phyloP scores from a whole-genome alignment of 1,140 invertebrate genomes.

The Calosoma granatense region DNA sequence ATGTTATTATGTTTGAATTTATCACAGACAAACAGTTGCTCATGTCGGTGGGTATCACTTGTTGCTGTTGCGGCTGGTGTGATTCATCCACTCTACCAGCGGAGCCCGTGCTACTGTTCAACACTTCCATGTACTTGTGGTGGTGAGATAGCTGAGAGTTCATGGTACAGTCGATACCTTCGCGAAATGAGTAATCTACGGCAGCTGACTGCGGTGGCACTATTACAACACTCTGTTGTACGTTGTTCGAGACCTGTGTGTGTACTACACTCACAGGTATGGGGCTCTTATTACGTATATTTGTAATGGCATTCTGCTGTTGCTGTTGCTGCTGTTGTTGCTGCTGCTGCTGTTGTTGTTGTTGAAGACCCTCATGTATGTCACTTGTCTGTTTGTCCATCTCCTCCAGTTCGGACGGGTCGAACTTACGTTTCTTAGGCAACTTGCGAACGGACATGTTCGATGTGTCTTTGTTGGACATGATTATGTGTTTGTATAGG shows the following conservation, averaged over 20 bases:
- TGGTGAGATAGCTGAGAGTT: neutral
- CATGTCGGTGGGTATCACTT: neutral
- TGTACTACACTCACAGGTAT: conserved; percentile 31
- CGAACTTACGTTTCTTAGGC: conserved; percentile 82
- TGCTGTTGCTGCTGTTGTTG: neutral
- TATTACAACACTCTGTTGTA: conserved; percentile 32
- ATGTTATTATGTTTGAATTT: conserved; percentile 9
- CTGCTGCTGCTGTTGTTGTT: neutral
- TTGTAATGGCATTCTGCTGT: too few relatives aligned
- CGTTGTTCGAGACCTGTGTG: conserved; percentile 14
- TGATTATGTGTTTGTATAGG: too few relatives aligned
- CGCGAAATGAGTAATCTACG: conserved; percentile 47
- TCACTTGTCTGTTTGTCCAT: neutral
- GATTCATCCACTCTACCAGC: too few relatives aligned
- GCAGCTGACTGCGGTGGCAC: conserved; percentile 45
- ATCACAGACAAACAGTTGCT: conserved; percentile 11
- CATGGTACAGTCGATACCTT: neutral
- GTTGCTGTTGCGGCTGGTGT: neutral
- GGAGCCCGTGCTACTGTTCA: too few relatives aligned
- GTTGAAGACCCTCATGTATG: neutral
- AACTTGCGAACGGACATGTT: conserved; percentile 51
- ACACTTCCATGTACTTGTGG: neutral
- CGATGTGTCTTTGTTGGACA: conserved; percentile 9
- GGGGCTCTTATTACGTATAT: conserved; percentile 18
- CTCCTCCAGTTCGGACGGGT: conserved; percentile 72